These are phyloP conservation scores for Sinopyrophorus schimmeli DNA, from an alignment of 2,888 invertebrate genomes.

Conservation along the genomic window DNA sequence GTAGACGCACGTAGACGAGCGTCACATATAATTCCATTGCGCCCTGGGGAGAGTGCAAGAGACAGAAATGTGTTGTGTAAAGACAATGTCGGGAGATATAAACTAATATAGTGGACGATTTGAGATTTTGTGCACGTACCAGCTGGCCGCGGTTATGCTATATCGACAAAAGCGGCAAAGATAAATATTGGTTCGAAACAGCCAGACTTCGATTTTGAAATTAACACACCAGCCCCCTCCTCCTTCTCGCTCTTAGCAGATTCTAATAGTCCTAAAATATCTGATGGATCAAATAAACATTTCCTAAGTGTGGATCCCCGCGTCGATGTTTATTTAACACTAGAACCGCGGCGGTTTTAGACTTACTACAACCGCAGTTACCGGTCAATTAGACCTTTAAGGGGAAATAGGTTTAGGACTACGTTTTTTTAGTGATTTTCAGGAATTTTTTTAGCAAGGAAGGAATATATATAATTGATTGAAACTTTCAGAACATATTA, in stretches of 20 bases:
- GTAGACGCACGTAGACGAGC: constrained; percentile 27
- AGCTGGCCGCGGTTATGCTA: constrained; percentile 39
- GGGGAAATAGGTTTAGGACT: no score
- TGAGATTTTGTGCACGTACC: constrained; percentile 45
- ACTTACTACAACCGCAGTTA: no score
- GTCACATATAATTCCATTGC: constrained; percentile 35
- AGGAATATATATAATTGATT: no score
- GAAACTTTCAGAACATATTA: no score
- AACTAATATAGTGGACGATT: constrained; percentile 48
- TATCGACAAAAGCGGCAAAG: constrained; percentile 44
- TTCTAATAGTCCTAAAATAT: constrained; percentile 17
- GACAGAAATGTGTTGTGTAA: constrained; percentile 35
- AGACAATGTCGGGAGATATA: constrained; percentile 45
- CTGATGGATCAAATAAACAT: constrained; percentile 18
- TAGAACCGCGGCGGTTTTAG: no score
- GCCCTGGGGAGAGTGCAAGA: constrained; percentile 25
- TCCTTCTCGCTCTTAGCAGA: constrained; percentile 16
- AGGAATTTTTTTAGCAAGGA: no score
- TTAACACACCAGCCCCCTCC: constrained; percentile 23
- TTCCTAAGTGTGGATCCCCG: no score
- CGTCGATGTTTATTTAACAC: no score
- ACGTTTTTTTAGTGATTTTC: no score
- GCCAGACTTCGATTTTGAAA: constrained; percentile 32
- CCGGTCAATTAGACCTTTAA: no score
- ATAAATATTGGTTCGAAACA: constrained; percentile 46